Conservation (phyloP, 2,797 vertebrate genomes). For the Pangasius macronema region DNA sequence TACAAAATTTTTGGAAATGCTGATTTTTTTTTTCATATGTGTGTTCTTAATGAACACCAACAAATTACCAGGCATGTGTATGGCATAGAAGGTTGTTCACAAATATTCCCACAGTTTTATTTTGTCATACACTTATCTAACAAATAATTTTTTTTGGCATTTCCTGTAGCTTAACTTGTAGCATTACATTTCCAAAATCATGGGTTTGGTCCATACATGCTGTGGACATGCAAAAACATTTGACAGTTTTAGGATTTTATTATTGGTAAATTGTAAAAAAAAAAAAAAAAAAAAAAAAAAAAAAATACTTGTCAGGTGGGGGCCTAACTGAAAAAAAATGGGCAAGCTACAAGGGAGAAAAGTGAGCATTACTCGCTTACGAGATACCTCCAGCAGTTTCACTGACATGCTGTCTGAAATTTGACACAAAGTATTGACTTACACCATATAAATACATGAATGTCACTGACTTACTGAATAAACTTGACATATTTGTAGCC, state of each 20-base stretch:
- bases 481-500: not conserved
- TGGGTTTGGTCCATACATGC: not conserved
- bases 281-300: not conserved
- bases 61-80: not conserved
- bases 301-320: not conserved
- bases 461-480: not conserved
- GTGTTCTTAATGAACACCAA: not conserved
- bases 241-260: not conserved
- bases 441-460: not conserved
- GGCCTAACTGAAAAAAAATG: not conserved
- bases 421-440: not conserved
- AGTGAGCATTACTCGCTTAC: not conserved
- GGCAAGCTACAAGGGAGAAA: not conserved
- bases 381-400: not conserved
- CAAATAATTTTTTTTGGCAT: not conserved
- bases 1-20: not conserved
- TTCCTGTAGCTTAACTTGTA: not conserved
- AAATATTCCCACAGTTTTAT: not conserved
- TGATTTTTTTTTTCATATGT: not conserved
- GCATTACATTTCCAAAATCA: not conserved
- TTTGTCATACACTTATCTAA: not conserved
- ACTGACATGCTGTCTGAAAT: conserved; percentile 1
- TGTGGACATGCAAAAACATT: not conserved
- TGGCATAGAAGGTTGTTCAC: not conserved
- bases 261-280: not conserved